Conservation (phyloP, 1,140 invertebrate species). For the Drosophila melanogaster region Release_6_plus_ISO1_MT NT_033777.3:23574501-23575000, state of each 20-base stretch:
- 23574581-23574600: constrained; percentile 70
- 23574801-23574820: constrained; percentile 8
- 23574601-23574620: constrained; percentile 35
- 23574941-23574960: neutral
- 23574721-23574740: constrained; percentile 12
- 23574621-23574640: neutral
- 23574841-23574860: constrained; percentile 4
- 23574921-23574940: constrained; percentile 6
- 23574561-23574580: constrained; percentile 53
- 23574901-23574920: constrained; percentile 3
- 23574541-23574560: constrained; percentile 53
- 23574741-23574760: constrained; percentile 33
- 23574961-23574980: neutral
- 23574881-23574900: constrained; percentile 5
- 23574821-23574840: neutral
- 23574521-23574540: constrained; percentile 27
- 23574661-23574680: constrained; percentile 9
- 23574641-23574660: constrained; percentile 5
- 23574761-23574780: constrained; percentile 20
- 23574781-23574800: constrained; percentile 34
- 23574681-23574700: constrained; percentile 23
- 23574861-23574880: constrained; percentile 22
- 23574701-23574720: constrained; percentile 20
- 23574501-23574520: constrained; percentile 41
- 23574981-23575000: constrained; percentile 12